Evolutionary conservation across 2,113 vertebrate genomes (phyloP).

Genomic region (Bostrychus sinensis): DNA sequence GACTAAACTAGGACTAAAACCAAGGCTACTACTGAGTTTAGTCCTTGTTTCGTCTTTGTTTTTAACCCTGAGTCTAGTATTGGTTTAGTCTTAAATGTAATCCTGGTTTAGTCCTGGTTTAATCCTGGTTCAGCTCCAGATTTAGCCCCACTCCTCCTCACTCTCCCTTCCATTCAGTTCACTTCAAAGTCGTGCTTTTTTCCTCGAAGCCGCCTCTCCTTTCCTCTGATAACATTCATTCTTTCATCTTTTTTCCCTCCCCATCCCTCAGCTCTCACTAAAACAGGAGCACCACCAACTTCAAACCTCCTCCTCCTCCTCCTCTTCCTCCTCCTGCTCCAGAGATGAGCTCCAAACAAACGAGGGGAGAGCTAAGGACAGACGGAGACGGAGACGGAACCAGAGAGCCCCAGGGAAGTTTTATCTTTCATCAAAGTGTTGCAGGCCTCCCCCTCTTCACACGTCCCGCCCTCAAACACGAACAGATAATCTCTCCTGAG

Average conservation of each 20-base stretch:
- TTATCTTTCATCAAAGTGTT: not conserved
- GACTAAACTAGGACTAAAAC: too few relatives aligned
- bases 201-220: slow-evolving; percentile 8
- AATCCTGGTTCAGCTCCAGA: not conserved
- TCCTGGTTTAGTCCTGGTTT: not conserved
- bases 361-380: not conserved
- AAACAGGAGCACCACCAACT: not conserved
- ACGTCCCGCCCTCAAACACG: too few relatives aligned
- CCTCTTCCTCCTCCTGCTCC: not conserved
- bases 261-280: not conserved
- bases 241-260: not conserved
- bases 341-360: not conserved
- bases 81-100: too few relatives aligned
- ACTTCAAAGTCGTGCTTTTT: slow-evolving; percentile 1
- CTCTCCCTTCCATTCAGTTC: not conserved
- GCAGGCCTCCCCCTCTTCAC: not conserved
- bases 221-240: slow-evolving; percentile 10
- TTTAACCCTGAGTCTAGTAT: too few relatives aligned
- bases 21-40: too few relatives aligned
- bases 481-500: too few relatives aligned
- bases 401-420: not conserved
- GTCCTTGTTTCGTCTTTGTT: too few relatives aligned
- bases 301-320: slow-evolving; percentile 1
- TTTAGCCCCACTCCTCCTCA: not conserved
- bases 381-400: not conserved